Evolutionary conservation across 1,140 invertebrate genomes (phyloP).

Genomic region (Hyposmocoma kahamanoa): DNA sequence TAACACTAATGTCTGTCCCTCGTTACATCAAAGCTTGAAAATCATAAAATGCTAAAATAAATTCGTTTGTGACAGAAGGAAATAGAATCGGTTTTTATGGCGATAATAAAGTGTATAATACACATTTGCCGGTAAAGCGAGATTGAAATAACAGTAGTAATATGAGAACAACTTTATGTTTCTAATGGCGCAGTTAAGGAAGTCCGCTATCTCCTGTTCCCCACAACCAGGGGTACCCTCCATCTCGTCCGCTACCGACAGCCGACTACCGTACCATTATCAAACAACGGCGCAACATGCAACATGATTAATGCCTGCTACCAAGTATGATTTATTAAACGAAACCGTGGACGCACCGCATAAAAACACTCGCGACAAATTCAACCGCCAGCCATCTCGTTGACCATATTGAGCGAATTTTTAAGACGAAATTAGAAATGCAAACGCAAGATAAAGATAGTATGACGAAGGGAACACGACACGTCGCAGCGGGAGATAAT

Average conservation of each 20-base stretch:
- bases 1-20: too few species aligned
- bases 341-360: conserved; percentile 17
- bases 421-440: conserved; percentile 33
- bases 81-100: too few species aligned
- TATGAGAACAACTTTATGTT: too few species aligned
- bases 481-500: conserved; percentile 48
- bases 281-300: conserved; percentile 25
- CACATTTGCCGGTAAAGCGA: too few species aligned
- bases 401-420: conserved; percentile 13
- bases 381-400: conserved; percentile 13
- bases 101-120: too few species aligned
- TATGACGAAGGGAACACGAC: conserved; percentile 52
- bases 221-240: too few species aligned
- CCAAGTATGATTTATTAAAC: conserved; percentile 53
- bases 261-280: conserved; percentile 14
- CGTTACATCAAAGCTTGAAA: too few species aligned
- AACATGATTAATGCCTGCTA: conserved; percentile 55
- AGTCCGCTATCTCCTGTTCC: too few species aligned
- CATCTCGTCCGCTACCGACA: conserved; percentile 12
- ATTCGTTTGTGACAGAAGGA: too few species aligned
- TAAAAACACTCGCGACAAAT: conserved; percentile 22
- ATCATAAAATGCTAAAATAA: too few species aligned
- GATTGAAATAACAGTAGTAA: too few species aligned
- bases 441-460: conserved; percentile 47
- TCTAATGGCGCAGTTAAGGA: too few species aligned